Evolutionary conservation across 2,888 invertebrate species (phyloP), one percentile per base, ranked within the genome.

Genomic region (Meandrusa payeni): DNA sequence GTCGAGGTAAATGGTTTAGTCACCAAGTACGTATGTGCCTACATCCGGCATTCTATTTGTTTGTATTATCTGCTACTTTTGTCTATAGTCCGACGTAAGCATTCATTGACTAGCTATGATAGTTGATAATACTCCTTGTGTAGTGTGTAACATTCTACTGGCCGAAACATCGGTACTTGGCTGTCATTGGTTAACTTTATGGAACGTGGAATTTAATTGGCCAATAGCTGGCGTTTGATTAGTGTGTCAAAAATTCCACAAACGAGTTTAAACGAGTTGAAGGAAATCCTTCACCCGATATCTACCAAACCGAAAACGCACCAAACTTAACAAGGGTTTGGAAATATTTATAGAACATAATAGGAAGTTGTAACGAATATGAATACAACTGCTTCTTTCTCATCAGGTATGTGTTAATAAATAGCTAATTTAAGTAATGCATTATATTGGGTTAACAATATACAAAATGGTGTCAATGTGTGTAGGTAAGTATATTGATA

Each of bases 381-480:
- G 61, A 61, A 57, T 54, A 59, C 60, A 51, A 58, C 59, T 37
- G 54, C 54, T 36, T 54, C 67, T 15, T 63, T 56, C 50, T 59
- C 64, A 38, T 59, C 68, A 62, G 68, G 70, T 69, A 55, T 48
- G 55, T 50, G 43, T 50, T 41, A 44, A 48, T 49, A 23, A 19
- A 32, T 28, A 22, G 19, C 22, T n/a, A n/a, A n/a, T n/a, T n/a
- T n/a, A n/a, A n/a, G n/a, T n/a, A n/a, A n/a, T n/a, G n/a, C n/a
- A n/a, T n/a, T n/a, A n/a, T n/a, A n/a, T n/a, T n/a, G n/a, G n/a
- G 12, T 13, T 10, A 39, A 41, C 29, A 22, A n/a, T 43, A 39
- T 19, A 19, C 28, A 39, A 27, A 15, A 41, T 47, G 33, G 37
- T 32, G 41, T 27, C 27, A 22, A 33, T 24, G n/a, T n/a, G n/a